Evolutionary conservation across 1,140 invertebrate species (phyloP).

Genomic region (Latrodectus geometricus): DNA sequence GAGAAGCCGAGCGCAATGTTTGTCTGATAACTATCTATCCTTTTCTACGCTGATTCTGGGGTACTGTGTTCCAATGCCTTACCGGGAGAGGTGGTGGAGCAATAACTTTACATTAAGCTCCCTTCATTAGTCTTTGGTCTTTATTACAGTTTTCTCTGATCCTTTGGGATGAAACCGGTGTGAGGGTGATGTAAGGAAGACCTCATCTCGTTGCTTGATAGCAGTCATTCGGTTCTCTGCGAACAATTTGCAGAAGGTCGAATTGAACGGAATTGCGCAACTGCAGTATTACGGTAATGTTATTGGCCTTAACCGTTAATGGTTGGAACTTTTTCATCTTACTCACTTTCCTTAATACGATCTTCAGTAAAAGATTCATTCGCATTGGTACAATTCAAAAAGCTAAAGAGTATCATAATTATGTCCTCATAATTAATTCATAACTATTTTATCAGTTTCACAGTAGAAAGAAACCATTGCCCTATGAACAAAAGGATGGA

Average conservation of each 20-base stretch:
- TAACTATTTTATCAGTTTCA: no score
- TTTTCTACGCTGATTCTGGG: slow-evolving; percentile 25
- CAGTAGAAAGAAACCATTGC: no score
- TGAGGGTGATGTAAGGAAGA: not conserved
- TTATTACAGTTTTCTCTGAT: slow-evolving; percentile 48
- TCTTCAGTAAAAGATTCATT: no score
- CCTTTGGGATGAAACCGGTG: not conserved
- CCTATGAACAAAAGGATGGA: no score
- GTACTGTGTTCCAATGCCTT: slow-evolving; percentile 1
- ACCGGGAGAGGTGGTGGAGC: not conserved
- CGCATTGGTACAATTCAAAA: no score
- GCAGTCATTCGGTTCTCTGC: slow-evolving; percentile 23
- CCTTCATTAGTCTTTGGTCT: slow-evolving; percentile 50
- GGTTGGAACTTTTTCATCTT: slow-evolving; percentile 10
- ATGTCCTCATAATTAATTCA: no score
- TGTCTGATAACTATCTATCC: slow-evolving; percentile 49
- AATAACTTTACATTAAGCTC: slow-evolving; percentile 54
- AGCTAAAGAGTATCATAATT: no score
- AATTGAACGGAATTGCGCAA: slow-evolving; percentile 43
- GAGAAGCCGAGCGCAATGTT: slow-evolving; percentile 22
- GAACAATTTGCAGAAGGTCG: slow-evolving; percentile 46
- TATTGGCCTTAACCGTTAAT: slow-evolving; percentile 43
- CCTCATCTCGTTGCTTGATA: slow-evolving; percentile 32
- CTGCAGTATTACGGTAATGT: slow-evolving; percentile 16
- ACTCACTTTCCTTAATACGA: not conserved